A percentile compares a stretch with the other conserved stretches of the same genome.
These are phyloP conservation scores for Romanogobio albipinnatus DNA, from an alignment of 2,113 vertebrate genomes.

Conservation along the genomic window DNA sequence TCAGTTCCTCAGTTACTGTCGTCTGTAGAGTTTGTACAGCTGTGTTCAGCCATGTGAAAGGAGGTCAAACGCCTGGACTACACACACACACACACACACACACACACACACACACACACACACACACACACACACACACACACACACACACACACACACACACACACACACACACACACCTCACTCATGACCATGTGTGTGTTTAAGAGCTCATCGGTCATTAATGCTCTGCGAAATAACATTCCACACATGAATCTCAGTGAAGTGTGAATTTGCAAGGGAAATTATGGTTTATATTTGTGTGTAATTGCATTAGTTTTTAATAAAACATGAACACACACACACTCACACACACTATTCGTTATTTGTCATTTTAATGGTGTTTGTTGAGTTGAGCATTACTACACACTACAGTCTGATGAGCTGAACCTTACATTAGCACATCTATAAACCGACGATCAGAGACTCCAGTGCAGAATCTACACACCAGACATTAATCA, in stretches of 20 bases:
- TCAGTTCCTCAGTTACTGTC: conserved; percentile 49
- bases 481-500: too few species aligned
- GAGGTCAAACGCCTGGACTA: conserved; percentile 59
- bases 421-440: too few species aligned
- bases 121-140: conserved; percentile 24
- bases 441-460: too few species aligned
- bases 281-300: background rate
- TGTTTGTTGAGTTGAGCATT: background rate
- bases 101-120: conserved; percentile 15
- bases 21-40: conserved; percentile 62
- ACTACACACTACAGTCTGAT: too few species aligned
- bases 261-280: conserved; percentile 29
- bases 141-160: conserved; percentile 23
- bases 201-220: conserved; percentile 13
- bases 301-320: conserved; percentile 28
- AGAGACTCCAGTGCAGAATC: too few species aligned
- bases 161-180: conserved; percentile 29
- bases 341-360: background rate
- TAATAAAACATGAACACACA: conserved; percentile 27
- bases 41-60: conserved; percentile 62
- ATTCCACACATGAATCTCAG: background rate
- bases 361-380: conserved; percentile 18
- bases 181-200: conserved; percentile 21
- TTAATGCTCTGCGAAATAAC: background rate
- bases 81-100: conserved; percentile 20